These are phyloP conservation scores for Strix aluco DNA, from an alignment of 2,113 vertebrate genomes.

Conservation along the genomic window DNA sequence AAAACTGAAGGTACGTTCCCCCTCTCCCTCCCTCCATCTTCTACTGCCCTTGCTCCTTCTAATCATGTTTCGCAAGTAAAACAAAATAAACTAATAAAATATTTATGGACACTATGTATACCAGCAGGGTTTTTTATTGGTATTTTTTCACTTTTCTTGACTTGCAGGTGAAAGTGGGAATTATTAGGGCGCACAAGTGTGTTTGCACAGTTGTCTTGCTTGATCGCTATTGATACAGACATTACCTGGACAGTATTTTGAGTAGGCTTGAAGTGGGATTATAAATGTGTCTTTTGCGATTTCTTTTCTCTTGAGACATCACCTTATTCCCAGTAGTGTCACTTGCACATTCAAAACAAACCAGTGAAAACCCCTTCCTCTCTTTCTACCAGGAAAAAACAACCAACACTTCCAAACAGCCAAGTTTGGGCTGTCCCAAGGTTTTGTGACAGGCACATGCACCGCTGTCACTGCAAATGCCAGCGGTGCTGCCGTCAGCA, in stretches of 20 bases:
- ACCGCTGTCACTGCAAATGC: neutral
- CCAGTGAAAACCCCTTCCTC: neutral
- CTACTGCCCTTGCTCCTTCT: neutral
- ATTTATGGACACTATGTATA: neutral
- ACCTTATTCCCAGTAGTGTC: neutral
- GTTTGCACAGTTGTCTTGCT: neutral
- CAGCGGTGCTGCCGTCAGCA: neutral
- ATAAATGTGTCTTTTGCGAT: neutral
- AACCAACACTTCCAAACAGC: neutral
- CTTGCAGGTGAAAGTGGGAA: neutral
- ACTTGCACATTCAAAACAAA: neutral
- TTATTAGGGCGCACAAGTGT: neutral
- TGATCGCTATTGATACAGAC: neutral
- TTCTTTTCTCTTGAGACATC: neutral
- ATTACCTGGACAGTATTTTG: neutral
- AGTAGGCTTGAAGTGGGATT: neutral
- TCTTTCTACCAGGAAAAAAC: neutral
- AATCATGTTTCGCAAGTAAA: neutral
- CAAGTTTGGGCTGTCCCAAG: neutral
- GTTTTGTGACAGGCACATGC: neutral
- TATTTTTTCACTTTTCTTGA: neutral
- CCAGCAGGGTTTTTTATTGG: accelerated
- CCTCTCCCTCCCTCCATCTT: neutral
- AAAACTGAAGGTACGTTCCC: conserved; percentile 28
- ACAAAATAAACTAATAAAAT: neutral